Conservation (phyloP, 1,140 invertebrate species). For the Neodiprion virginianus region DNA sequence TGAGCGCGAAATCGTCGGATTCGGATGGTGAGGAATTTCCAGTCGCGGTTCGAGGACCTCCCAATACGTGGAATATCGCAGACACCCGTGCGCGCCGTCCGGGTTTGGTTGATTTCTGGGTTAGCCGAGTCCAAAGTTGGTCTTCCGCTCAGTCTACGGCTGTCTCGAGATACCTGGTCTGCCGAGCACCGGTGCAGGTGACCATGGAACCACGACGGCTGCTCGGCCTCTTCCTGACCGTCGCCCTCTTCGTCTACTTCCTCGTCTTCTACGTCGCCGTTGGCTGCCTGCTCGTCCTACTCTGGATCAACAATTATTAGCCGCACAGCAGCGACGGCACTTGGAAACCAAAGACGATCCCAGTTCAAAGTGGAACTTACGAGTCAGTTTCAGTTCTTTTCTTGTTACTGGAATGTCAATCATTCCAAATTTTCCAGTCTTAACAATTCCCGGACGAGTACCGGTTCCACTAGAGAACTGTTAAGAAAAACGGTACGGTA, state of each 20-base stretch:
- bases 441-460: too few species aligned
- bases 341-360: neutral
- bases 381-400: neutral
- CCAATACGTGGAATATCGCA: neutral
- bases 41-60: neutral
- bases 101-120: neutral
- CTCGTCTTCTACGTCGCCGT: conserved; percentile 48
- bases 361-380: conserved; percentile 24
- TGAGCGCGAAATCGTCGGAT: conserved; percentile 12
- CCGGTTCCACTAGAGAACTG: too few species aligned
- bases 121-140: neutral
- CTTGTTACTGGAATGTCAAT: conserved; percentile 23
- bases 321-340: neutral
- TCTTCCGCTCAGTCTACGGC: neutral
- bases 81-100: neutral
- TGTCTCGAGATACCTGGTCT: too few species aligned
- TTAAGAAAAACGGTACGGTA: too few species aligned
- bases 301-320: conserved; percentile 43
- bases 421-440: neutral
- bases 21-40: conserved; percentile 10
- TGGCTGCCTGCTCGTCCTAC: conserved; percentile 44
- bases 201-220: conserved; percentile 9
- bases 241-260: conserved; percentile 50
- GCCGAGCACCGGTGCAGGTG: conserved; percentile 5
- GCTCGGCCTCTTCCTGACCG: conserved; percentile 43